phyloP scores from a whole-genome alignment of 2,797 vertebrate species.

The Chiloscyllium punctatum region DNA sequence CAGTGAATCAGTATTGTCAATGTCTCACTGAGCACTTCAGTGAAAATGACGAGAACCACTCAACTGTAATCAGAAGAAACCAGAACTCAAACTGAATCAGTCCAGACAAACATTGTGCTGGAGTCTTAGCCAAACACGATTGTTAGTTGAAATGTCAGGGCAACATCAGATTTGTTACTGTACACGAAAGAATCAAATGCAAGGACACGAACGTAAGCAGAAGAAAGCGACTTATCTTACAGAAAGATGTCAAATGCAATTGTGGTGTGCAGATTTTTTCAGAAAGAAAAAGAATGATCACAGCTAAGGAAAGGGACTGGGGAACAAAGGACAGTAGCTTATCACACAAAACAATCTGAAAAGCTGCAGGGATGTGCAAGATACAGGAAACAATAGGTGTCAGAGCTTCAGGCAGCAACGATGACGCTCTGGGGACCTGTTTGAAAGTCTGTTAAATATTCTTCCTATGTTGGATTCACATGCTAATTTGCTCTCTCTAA shows the following conservation, averaged over 20 bases:
- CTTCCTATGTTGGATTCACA: neutral
- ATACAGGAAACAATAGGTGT: constrained; percentile 15
- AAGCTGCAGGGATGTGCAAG: neutral
- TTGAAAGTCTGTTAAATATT: neutral
- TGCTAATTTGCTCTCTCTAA: constrained; percentile 9
- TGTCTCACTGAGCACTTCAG: neutral
- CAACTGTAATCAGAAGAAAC: neutral
- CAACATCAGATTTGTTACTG: neutral
- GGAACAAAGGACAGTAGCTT: neutral
- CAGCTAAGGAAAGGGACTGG: neutral
- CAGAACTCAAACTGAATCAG: neutral
- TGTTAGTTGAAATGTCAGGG: neutral
- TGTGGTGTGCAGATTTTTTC: neutral
- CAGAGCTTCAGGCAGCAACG: constrained; percentile 1
- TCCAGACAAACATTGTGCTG: neutral
- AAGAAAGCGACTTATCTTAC: constrained; percentile 8
- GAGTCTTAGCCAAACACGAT: neutral
- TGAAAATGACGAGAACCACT: neutral
- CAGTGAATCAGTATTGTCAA: neutral
- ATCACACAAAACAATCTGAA: neutral
- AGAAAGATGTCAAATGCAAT: constrained; percentile 22
- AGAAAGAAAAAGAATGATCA: neutral
- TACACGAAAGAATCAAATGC: neutral
- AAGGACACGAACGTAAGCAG: neutral
- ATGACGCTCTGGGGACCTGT: neutral